phyloP scores from a whole-genome alignment of 2,797 vertebrate genomes.

The Lagodon rhomboides region DNA sequence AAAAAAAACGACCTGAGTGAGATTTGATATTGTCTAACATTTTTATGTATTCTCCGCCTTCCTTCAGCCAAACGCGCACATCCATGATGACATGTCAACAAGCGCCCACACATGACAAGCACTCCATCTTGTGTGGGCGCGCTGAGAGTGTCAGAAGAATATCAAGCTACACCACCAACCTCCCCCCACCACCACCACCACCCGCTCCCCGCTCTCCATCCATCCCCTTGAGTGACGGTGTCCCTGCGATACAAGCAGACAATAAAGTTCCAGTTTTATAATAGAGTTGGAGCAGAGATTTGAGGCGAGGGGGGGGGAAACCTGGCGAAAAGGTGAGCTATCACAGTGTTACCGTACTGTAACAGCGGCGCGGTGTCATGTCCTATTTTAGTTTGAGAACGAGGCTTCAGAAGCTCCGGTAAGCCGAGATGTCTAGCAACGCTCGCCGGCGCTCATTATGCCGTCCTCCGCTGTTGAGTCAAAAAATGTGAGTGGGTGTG shows the following conservation, averaged over 20 bases:
- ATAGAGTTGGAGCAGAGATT: constrained; percentile 10
- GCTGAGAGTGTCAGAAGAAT: constrained; percentile 55
- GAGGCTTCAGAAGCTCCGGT: constrained; percentile 2
- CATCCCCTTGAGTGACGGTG: constrained; percentile 48
- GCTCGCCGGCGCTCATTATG: constrained; percentile 2
- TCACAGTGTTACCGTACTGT: constrained; percentile 16
- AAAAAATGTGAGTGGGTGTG: constrained; percentile 36
- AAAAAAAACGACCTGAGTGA: neutral
- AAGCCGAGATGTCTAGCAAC: constrained; percentile 20
- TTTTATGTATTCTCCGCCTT: constrained; percentile 46
- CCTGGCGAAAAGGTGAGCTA: constrained; percentile 22
- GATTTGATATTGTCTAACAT: constrained; percentile 37
- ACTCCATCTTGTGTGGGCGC: constrained; percentile 53
- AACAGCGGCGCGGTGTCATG: constrained; percentile 25
- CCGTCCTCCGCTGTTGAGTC: constrained; percentile 9
- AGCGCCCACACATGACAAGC: constrained; percentile 62
- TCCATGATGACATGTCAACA: constrained; percentile 62
- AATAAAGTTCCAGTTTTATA: constrained; percentile 26
- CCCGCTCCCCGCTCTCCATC: constrained; percentile 13
- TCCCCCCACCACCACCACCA: constrained; percentile 13
- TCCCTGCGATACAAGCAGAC: constrained; percentile 40
- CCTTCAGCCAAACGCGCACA: constrained; percentile 31
- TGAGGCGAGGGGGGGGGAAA: neutral
- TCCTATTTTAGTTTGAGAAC: constrained; percentile 26
- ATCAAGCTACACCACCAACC: constrained; percentile 36